A percentile compares a stretch with the other conserved stretches of the same genome.
These are phyloP conservation scores for Scrobipalpa costella DNA, from an alignment of 2,888 invertebrate genomes.

Conservation along the genomic window DNA sequence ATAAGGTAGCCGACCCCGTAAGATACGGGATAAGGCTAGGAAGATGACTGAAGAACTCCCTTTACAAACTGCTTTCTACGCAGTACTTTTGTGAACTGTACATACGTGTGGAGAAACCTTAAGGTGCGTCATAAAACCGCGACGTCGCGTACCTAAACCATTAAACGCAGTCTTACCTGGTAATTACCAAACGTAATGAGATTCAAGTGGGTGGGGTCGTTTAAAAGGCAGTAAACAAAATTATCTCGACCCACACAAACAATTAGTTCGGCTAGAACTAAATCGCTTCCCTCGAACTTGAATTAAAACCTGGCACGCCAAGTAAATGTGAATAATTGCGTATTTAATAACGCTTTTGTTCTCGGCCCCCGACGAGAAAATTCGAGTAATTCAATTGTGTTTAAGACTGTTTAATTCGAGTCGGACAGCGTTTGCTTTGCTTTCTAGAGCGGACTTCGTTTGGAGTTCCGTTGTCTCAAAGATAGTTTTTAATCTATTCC, in stretches of 20 bases:
- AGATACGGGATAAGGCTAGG: too few relatives aligned
- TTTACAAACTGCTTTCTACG: background rate
- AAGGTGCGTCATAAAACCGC: conserved; percentile 8
- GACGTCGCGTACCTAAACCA: conserved; percentile 10
- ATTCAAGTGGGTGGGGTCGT: conserved; percentile 72
- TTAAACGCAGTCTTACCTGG: conserved; percentile 12
- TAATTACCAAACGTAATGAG: conserved; percentile 61
- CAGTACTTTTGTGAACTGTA: background rate
- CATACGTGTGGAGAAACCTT: background rate
- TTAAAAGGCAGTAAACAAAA: conserved; percentile 80
- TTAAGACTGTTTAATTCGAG: conserved; percentile 75
- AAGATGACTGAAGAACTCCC: too few relatives aligned
- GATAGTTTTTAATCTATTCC: too few relatives aligned
- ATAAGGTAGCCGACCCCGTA: too few relatives aligned
- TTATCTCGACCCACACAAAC: conserved; percentile 75
- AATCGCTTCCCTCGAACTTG: conserved; percentile 68
- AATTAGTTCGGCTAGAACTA: conserved; percentile 80
- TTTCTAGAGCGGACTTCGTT: conserved; percentile 61
- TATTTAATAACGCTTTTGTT: conserved; percentile 82
- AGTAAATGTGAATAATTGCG: conserved; percentile 80
- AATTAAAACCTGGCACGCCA: conserved; percentile 76
- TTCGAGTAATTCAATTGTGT: conserved; percentile 81
- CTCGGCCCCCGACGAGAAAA: conserved; percentile 74
- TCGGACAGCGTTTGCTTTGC: conserved; percentile 59
- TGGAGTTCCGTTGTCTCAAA: conserved; percentile 31